Evolutionary conservation across 2,797 vertebrate genomes (phyloP).

Genomic region (Syncerus caffer): DNA sequence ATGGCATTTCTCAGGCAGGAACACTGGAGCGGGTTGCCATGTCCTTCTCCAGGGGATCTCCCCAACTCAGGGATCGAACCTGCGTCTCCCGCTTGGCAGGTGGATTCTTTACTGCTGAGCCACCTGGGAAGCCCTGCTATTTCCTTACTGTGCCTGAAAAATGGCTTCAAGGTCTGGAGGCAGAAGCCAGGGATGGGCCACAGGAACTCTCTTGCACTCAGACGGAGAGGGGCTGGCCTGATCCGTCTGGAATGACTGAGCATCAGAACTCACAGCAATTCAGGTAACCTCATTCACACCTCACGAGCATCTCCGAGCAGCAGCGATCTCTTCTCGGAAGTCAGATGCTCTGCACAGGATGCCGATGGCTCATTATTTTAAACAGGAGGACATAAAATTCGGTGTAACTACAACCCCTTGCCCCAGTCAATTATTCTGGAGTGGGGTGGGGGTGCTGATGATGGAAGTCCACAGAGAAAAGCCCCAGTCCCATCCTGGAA

Average conservation of each 20-base stretch:
- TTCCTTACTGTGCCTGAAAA: background rate
- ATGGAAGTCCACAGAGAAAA: background rate
- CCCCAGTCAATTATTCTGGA: background rate
- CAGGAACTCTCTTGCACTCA: background rate
- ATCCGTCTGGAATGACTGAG: background rate
- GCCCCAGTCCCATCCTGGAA: no score
- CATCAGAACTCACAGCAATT: fast-evolving
- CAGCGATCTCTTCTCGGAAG: background rate
- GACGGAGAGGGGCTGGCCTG: fast-evolving
- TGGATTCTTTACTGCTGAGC: background rate
- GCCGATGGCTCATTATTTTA: background rate
- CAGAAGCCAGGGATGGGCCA: background rate
- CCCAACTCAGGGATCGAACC: background rate
- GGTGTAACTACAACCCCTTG: fast-evolving
- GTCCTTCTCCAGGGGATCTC: background rate
- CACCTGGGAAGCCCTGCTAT: background rate
- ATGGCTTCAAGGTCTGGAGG: no score
- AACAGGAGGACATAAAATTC: background rate
- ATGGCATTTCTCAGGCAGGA: background rate
- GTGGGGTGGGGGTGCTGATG: fast-evolving
- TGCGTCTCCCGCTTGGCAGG: background rate
- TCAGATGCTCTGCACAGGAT: background rate
- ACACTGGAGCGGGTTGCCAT: background rate
- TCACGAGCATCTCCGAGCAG: background rate
- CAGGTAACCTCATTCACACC: background rate